Conservation (phyloP, 30 jellyfish, hydroid and myxozoan species). For the Haliclystus octoradiatus region DNA sequence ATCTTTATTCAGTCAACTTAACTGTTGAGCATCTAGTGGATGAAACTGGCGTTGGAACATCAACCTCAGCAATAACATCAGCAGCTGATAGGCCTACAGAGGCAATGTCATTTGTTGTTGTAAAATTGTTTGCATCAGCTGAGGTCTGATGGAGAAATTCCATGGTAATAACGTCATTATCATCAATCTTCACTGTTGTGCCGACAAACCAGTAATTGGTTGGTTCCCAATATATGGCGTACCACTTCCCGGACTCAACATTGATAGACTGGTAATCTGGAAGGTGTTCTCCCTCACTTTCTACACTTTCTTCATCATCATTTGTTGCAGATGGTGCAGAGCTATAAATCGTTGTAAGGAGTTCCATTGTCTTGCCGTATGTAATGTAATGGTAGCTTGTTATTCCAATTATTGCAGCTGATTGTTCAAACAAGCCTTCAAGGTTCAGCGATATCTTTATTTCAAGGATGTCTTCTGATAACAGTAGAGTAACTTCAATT, state of each 20-base stretch:
- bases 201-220: constrained; percentile 20
- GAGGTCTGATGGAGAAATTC: neutral
- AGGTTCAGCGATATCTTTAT: constrained; percentile 11
- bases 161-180: neutral
- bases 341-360: constrained; percentile 1
- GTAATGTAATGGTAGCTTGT: constrained; percentile 5
- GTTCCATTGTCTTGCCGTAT: constrained; percentile 9
- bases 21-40: constrained; percentile 39
- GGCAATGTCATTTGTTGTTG: constrained; percentile 5
- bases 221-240: too few species aligned
- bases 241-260: constrained; percentile 13
- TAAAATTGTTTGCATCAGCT: constrained; percentile 26
- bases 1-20: constrained; percentile 33
- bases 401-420: constrained; percentile 17
- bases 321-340: neutral
- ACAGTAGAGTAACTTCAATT: constrained; percentile 10
- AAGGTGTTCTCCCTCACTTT: constrained; percentile 7
- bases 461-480: constrained; percentile 9
- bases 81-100: constrained; percentile 16
- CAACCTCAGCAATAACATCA: too few species aligned
- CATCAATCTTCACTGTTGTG: neutral
- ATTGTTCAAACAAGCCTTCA: constrained; percentile 8
- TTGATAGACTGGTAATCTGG: neutral
- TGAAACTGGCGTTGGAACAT: constrained; percentile 33
- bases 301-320: neutral